Evolutionary conservation across 2,113 vertebrate genomes (phyloP).

Genomic region (Sander vitreus): DNA sequence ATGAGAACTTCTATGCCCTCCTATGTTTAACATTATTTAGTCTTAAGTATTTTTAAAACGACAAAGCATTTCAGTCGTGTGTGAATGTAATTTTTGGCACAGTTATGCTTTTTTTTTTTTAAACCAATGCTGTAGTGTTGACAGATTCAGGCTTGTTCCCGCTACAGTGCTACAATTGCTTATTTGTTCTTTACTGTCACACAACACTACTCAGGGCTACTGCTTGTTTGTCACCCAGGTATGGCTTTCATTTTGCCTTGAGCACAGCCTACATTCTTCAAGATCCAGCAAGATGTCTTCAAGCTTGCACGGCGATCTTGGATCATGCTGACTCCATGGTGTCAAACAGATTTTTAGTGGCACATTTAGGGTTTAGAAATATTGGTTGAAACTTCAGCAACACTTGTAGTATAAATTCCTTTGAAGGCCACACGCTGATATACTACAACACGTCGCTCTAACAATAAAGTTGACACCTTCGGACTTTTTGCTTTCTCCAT

Average conservation of each 20-base stretch:
- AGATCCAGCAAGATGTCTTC: neutral
- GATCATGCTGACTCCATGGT: neutral
- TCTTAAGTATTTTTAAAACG: neutral
- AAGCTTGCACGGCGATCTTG: neutral
- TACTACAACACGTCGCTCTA: neutral
- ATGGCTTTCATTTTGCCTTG: slow-evolving; percentile 20
- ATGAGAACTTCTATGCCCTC: neutral
- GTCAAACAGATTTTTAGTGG: neutral
- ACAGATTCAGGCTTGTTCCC: neutral
- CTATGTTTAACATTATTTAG: neutral
- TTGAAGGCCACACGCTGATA: neutral
- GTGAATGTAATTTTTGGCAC: neutral
- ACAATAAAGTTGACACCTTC: neutral
- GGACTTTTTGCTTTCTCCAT: neutral
- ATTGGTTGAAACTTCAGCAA: too few species aligned
- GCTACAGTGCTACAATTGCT: neutral
- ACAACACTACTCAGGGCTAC: neutral
- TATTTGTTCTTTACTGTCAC: neutral
- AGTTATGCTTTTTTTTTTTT: too few species aligned
- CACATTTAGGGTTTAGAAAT: neutral
- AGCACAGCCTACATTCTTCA: slow-evolving; percentile 13
- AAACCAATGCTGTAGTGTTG: neutral
- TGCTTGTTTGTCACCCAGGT: neutral
- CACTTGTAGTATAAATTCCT: neutral
- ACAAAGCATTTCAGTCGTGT: neutral